Conservation (phyloP, 1,140 invertebrate species). For the Ceratitis capitata region DNA sequence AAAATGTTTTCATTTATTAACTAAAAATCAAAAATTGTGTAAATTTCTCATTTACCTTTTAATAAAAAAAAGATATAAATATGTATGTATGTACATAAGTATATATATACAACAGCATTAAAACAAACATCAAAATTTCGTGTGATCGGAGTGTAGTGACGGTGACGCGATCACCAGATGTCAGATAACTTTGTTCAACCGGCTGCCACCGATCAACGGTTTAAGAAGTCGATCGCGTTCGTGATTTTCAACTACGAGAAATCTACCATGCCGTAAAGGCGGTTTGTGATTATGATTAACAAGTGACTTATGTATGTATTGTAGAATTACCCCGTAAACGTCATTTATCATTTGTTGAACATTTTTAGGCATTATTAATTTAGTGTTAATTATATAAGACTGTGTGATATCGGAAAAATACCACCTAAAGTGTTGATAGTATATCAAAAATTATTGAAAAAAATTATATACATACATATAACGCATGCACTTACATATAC, state of each 20-base stretch:
- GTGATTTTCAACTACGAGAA: too few species aligned
- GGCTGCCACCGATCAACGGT: background rate
- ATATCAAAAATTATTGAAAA: background rate
- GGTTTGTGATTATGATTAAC: background rate
- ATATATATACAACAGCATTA: background rate
- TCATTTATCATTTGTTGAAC: background rate
- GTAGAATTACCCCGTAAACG: background rate
- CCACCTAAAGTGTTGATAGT: background rate
- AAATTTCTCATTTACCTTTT: background rate
- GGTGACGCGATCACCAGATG: background rate
- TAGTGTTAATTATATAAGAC: background rate
- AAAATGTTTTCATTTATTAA: conserved; percentile 32
- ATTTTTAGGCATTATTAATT: background rate
- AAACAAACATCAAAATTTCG: background rate
- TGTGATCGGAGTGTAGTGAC: background rate
- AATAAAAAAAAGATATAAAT: background rate
- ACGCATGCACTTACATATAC: too few species aligned
- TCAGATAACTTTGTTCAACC: background rate
- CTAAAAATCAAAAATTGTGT: conserved; percentile 5
- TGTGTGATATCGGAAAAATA: background rate
- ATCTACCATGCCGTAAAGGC: background rate
- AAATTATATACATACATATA: background rate
- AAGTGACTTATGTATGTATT: background rate
- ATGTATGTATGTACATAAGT: background rate
- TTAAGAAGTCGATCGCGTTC: background rate